Evolutionary conservation across 2,113 vertebrate species (phyloP), one percentile per base, ranked within the genome.

Genomic region (Cricetomys ansorgei): DNA sequence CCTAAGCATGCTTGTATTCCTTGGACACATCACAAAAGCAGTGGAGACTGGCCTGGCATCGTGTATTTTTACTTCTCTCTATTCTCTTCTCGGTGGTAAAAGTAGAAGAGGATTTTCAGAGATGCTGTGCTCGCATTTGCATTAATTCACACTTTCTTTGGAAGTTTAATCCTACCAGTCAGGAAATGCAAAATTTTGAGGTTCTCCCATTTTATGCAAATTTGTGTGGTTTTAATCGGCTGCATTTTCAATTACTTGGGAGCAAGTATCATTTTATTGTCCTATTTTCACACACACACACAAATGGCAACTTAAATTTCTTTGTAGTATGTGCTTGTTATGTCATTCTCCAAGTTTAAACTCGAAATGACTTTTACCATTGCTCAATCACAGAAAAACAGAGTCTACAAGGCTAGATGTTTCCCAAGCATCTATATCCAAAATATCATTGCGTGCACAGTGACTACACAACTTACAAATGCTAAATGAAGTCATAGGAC

Each of bases 71-170:
- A 97, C 92, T 97, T 97, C 97, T 98, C 97, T 97, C 94, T 98
- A 97, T 97, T 97, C 94, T 97, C 95, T 97, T 95, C 86, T 92
- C 92, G 86, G 84, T 59, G 88, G 92, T 97, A 97, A 97, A 98
- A 97, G 97, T 97, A 97, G 97, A 97, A 97, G 97, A 96, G 86
- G 96, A 97, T 97, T 97, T 97, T 97, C 96, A 97, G 96, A 97
- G 96, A 97, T 97, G 97, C 95, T 94, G 96, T 97, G 94, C 95
- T 98, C 97, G 95, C 95, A 97, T 97, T 98, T 97, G 97, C 96
- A 97, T 97, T 97, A 96, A 97, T 98, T 97, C 92, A 97, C 97
- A 97, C 97, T 97, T 97, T 95, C 93, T 95, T 95, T 97, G 94
- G 94, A 97, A 98, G 64, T 96, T 96, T 97, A 97, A 97, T 97